Percentiles rank a stretch among this genome's conserved stretches.
phyloP scores from a whole-genome alignment of 2,113 vertebrate genomes.

The Cercocebus atys region DNA sequence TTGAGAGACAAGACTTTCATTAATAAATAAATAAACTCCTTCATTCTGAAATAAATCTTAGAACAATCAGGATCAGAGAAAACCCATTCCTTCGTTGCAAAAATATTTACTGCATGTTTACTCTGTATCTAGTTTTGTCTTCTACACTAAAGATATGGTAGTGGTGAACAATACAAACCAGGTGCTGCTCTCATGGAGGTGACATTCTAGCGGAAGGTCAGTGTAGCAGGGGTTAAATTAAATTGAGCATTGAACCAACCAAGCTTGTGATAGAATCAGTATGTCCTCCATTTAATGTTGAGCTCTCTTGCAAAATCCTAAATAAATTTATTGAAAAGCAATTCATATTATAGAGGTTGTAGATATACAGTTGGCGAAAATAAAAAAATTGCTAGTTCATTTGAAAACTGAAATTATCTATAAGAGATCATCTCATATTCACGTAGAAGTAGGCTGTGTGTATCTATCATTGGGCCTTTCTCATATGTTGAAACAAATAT shows the following conservation, averaged over 20 bases:
- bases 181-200: accelerated
- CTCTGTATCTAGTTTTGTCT: not conserved
- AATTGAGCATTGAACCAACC: not conserved
- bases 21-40: not conserved
- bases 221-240: not conserved
- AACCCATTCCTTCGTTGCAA: not conserved
- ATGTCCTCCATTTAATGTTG: not conserved
- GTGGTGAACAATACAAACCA: not conserved
- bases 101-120: not conserved
- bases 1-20: not conserved
- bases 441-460: not conserved
- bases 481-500: not conserved
- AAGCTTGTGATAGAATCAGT: not conserved
- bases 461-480: not conserved
- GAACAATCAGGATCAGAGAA: not conserved
- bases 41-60: not conserved
- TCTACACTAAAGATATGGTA: not conserved
- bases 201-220: not conserved
- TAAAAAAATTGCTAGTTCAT: not conserved
- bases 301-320: not conserved
- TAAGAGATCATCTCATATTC: not conserved
- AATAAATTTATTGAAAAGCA: not conserved
- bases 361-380: not conserved
- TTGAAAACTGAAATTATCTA: not conserved
- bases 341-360: not conserved